These are phyloP conservation scores for Cantharis rufa DNA, from an alignment of 2,888 invertebrate genomes.

Conservation along the genomic window DNA sequence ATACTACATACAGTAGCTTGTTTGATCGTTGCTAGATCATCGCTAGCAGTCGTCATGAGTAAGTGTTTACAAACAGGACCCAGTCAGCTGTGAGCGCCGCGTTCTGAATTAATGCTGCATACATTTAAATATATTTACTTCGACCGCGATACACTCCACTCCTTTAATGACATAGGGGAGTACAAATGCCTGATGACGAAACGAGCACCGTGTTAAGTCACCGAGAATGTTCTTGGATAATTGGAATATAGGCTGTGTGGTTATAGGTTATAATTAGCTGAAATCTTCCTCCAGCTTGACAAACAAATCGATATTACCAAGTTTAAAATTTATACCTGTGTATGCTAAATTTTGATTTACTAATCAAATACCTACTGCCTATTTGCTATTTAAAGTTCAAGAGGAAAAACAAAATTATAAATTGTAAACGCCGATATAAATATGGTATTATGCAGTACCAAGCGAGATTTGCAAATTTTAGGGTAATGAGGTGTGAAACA, in stretches of 20 bases:
- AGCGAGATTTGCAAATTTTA: too few species aligned
- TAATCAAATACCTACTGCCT: neutral
- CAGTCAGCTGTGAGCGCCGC: slow-evolving; percentile 58
- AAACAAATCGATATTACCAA: neutral
- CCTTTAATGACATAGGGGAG: slow-evolving; percentile 34
- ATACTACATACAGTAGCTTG: slow-evolving; percentile 30
- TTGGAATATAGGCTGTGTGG: slow-evolving; percentile 27
- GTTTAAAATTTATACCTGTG: neutral
- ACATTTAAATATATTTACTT: slow-evolving; percentile 58
- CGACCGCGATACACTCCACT: slow-evolving; percentile 35
- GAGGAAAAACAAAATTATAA: neutral
- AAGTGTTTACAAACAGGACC: slow-evolving; percentile 57
- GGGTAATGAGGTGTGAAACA: too few species aligned
- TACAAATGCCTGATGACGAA: slow-evolving; percentile 30
- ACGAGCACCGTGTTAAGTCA: slow-evolving; percentile 29
- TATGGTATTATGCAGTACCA: neutral
- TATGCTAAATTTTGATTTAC: neutral
- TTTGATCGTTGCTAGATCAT: slow-evolving; percentile 34
- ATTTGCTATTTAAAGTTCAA: neutral
- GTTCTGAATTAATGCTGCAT: slow-evolving; percentile 58
- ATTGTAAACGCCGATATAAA: neutral
- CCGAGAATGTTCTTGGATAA: slow-evolving; percentile 27
- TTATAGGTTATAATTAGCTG: slow-evolving; percentile 17
- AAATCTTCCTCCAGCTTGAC: neutral
- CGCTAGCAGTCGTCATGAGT: slow-evolving; percentile 39